These are phyloP conservation scores for Sarcophaga rosellei DNA, from an alignment of 2,888 invertebrate genomes.

Conservation along the genomic window DNA sequence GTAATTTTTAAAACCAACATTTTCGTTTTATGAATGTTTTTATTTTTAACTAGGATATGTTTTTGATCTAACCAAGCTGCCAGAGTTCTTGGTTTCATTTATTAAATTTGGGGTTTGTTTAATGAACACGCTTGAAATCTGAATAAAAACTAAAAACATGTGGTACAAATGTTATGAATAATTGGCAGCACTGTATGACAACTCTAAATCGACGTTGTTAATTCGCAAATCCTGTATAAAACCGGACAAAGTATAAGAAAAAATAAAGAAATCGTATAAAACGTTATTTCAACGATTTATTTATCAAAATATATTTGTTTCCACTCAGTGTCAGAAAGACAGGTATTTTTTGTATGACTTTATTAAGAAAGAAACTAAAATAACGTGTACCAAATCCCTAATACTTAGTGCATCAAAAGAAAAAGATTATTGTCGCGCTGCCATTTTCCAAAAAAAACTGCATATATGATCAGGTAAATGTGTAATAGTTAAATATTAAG, in stretches of 20 bases:
- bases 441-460: conserved; percentile 22
- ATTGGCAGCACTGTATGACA: conserved; percentile 62
- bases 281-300: conserved; percentile 11
- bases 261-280: conserved; percentile 1
- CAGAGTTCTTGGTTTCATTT: too few relatives aligned
- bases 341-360: not conserved
- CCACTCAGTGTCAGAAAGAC: not conserved
- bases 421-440: conserved; percentile 29
- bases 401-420: conserved; percentile 8
- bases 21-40: too few relatives aligned
- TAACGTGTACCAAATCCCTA: not conserved
- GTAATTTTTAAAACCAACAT: too few relatives aligned
- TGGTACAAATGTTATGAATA: conserved; percentile 28
- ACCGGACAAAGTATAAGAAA: conserved; percentile 40
- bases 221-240: conserved; percentile 45
- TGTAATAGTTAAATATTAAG: not conserved
- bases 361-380: not conserved
- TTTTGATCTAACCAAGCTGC: too few relatives aligned
- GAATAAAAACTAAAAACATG: conserved; percentile 36
- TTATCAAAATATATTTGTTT: conserved; percentile 14
- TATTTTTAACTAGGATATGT: too few relatives aligned
- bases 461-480: conserved; percentile 48
- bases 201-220: conserved; percentile 53
- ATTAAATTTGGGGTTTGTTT: too few relatives aligned
- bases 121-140: not conserved